Base-by-base conservation (phyloP, 2,797 vertebrate genomes). In the Phaenicophaeus curvirostris region DNA sequence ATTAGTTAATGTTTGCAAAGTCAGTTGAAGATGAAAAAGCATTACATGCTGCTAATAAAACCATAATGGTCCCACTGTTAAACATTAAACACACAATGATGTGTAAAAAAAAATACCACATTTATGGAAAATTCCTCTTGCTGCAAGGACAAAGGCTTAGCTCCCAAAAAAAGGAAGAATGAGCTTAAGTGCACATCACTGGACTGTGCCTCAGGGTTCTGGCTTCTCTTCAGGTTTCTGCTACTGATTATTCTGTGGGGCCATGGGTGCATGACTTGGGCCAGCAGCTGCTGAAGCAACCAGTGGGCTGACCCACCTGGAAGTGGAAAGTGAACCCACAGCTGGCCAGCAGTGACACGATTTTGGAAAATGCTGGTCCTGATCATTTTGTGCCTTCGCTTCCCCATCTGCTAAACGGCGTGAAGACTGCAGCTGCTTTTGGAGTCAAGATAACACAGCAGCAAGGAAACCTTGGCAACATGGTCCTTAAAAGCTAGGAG, bases 1-100 rank as follows among this genome's bases (percentile, higher is more conserved):
- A 87, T 93, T 77, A 89, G 92, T 91, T 92, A 95, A 86, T 93
- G 93, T 93, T 94, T 95, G 93, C 82, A 84, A 95, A 96, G 94
- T 81, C 93, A 50, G 91, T 87, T 95, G 92, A 87, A 93, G 82
- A 95, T 85, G 82, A 89, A 91, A 95, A 94, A 91, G 79, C 66
- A 13, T 57, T 84, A 66, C 73, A 55, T 41, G 17, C 62, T 83
- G 91, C 93, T 92, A 93, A 96, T 92, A 95, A 96, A 96, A 84
- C 79, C 15, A 3, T 95, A 96, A 96, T 35, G 78, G 93, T 66
- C 79, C 85, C 76, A 58, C 87, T 78, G 92, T 95, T 96, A 96
- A 95, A 95, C 85, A 95, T 95, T 91, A 96, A 95, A 92, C 89
- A 46, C 80, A 85, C 42, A 39, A 44, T 8, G 94, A 81, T 31